Evolutionary conservation across 1,140 invertebrate species (phyloP).

Genomic region (Drosophila willistoni): DNA sequence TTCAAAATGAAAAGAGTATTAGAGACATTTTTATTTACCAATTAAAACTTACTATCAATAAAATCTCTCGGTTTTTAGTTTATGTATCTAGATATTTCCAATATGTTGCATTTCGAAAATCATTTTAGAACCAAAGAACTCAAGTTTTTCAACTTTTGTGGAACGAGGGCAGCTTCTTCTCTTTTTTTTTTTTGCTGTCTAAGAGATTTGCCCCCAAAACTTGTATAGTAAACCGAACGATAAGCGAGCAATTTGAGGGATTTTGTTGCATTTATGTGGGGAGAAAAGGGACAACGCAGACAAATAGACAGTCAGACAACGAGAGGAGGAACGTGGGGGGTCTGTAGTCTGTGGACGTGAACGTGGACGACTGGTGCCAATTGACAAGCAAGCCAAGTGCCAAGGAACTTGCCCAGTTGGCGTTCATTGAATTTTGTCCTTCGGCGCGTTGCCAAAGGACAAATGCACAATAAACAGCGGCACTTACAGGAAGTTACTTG

Average conservation of each 20-base stretch:
- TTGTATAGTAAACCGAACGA: conserved; percentile 3
- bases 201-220: background rate
- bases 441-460: conserved; percentile 68
- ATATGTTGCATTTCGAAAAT: too few species aligned
- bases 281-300: background rate
- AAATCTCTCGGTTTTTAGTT: too few species aligned
- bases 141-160: too few species aligned
- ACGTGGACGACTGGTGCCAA: conserved; percentile 13
- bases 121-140: too few species aligned
- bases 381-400: conserved; percentile 14
- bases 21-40: too few species aligned
- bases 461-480: conserved; percentile 74
- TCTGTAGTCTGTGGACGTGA: background rate
- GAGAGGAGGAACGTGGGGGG: background rate
- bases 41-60: too few species aligned
- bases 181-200: background rate
- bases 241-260: conserved; percentile 16
- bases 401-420: conserved; percentile 18
- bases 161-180: too few species aligned
- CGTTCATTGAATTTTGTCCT: conserved; percentile 78
- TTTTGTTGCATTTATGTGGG: conserved; percentile 38
- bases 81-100: too few species aligned
- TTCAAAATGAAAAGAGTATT: too few species aligned
- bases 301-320: conserved; percentile 1
- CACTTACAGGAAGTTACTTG: conserved; percentile 22